Conservation (phyloP, 2,888 invertebrate genomes). For the Drosophila cyrtoloma region DNA sequence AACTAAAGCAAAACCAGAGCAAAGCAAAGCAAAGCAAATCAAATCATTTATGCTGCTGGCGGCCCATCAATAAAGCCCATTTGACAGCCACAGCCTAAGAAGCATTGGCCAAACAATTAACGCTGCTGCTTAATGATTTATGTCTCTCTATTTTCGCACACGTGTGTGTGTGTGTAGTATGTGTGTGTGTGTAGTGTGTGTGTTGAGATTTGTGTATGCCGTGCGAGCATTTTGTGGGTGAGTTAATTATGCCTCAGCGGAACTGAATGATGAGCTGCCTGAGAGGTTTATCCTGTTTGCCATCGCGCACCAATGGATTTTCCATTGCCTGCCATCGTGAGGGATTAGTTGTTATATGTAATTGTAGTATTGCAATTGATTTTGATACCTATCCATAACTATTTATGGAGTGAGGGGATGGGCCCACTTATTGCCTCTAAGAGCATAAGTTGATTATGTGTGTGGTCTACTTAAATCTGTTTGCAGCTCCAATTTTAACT, state of each 20-base stretch:
- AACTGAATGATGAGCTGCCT: conserved; percentile 63
- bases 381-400: background rate
- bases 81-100: conserved; percentile 63
- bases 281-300: conserved; percentile 51
- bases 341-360: conserved; percentile 33
- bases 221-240: conserved; percentile 26
- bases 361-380: conserved; percentile 32
- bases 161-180: no score
- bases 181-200: background rate
- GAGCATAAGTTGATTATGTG: background rate
- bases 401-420: background rate
- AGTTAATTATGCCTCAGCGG: conserved; percentile 59
- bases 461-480: background rate
- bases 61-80: conserved; percentile 73
- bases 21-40: conserved; percentile 58
- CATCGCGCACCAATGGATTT: conserved; percentile 7
- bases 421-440: background rate
- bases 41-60: conserved; percentile 75
- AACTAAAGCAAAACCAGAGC: conserved; percentile 23
- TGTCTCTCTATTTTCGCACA: conserved; percentile 29
- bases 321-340: background rate
- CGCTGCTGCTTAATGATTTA: conserved; percentile 74
- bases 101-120: conserved; percentile 75
- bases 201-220: conserved; percentile 2
- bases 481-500: background rate